Evolutionary conservation across 2,888 invertebrate genomes (phyloP).

Genomic region (Tridacna crocea): DNA sequence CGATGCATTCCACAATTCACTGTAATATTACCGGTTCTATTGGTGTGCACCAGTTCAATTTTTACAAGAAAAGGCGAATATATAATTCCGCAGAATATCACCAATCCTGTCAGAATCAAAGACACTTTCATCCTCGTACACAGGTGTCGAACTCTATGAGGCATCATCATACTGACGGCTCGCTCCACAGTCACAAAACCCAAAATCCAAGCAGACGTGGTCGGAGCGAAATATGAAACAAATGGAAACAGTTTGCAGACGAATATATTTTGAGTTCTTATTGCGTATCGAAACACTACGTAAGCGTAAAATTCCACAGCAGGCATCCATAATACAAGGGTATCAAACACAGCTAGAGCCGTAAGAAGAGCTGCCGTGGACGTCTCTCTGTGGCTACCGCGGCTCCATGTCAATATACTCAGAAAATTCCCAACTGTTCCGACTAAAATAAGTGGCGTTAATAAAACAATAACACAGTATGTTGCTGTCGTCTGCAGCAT

Average conservation of each 20-base stretch:
- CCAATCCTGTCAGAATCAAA: slow-evolving; percentile 22
- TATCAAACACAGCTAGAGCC: slow-evolving; percentile 42
- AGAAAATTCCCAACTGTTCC: slow-evolving; percentile 55
- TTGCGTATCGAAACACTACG: slow-evolving; percentile 16
- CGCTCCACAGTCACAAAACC: slow-evolving; percentile 51
- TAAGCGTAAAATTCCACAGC: slow-evolving; percentile 47
- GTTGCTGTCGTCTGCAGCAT: slow-evolving; percentile 16
- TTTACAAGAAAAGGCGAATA: slow-evolving; percentile 44
- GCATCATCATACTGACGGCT: slow-evolving; percentile 49
- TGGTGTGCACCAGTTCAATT: not conserved
- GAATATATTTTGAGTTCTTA: slow-evolving; percentile 30
- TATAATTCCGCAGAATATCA: slow-evolving; percentile 25
- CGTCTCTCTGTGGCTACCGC: slow-evolving; percentile 43
- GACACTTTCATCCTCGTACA: slow-evolving; percentile 49
- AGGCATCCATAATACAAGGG: slow-evolving; percentile 46
- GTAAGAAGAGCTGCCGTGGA: slow-evolving; percentile 52
- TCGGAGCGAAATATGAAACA: slow-evolving; percentile 49
- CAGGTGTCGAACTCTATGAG: slow-evolving; percentile 45
- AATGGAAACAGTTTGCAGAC: slow-evolving; percentile 51
- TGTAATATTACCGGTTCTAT: not conserved
- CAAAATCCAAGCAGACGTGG: slow-evolving; percentile 47
- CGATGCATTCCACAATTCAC: slow-evolving; percentile 21
- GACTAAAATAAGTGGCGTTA: slow-evolving; percentile 45
- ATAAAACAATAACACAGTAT: slow-evolving; percentile 35
- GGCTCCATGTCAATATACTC: slow-evolving; percentile 56